These are phyloP conservation scores for Pachyuromys duprasi DNA, from an alignment of 2,797 vertebrate genomes.

Conservation along the genomic window DNA sequence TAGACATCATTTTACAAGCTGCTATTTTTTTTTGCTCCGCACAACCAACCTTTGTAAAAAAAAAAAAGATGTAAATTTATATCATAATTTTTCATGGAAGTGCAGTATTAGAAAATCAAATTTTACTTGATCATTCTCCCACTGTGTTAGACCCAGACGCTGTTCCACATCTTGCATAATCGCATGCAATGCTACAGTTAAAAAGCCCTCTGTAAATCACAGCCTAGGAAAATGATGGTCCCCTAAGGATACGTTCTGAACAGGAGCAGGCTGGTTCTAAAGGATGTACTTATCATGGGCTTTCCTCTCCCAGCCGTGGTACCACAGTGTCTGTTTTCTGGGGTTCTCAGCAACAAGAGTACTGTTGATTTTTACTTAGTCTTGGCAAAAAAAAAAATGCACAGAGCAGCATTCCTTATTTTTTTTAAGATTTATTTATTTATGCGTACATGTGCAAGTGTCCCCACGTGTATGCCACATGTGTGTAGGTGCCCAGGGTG, in stretches of 20 bases:
- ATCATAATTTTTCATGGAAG: constrained; percentile 19
- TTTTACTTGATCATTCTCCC: background rate
- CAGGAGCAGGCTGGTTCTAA: constrained; percentile 26
- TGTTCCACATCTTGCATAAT: background rate
- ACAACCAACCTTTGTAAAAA: background rate
- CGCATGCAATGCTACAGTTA: background rate
- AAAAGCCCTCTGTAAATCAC: constrained; percentile 27
- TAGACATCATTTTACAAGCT: background rate
- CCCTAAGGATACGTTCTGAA: constrained; percentile 51
- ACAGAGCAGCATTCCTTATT: background rate
- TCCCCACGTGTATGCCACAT: background rate
- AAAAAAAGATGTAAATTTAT: constrained; percentile 27
- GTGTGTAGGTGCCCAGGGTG: background rate
- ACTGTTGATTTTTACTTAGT: background rate
- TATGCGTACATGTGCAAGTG: background rate
- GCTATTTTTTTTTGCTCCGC: background rate
- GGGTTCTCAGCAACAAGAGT: background rate
- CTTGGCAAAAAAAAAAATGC: background rate
- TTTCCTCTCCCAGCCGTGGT: background rate
- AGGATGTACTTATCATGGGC: background rate
- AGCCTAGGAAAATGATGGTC: constrained; percentile 26
- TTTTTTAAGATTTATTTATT: background rate
- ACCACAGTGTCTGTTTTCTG: background rate
- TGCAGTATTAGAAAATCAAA: background rate
- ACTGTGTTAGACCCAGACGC: background rate